Evolutionary conservation across 2,888 invertebrate species (phyloP).

Genomic region (Ceriagrion tenellum): DNA sequence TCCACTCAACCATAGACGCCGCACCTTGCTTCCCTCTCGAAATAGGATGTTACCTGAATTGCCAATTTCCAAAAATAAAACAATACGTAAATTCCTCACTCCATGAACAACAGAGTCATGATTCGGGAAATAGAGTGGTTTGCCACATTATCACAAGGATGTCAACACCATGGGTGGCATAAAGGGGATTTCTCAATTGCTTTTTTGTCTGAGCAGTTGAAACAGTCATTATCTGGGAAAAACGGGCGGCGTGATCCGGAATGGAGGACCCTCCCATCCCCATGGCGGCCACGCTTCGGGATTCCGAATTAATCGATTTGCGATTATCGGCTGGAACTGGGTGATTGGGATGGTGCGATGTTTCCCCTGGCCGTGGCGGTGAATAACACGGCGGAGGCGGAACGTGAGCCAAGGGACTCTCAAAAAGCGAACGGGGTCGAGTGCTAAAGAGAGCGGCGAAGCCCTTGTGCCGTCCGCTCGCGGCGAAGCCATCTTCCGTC

Average conservation of each 20-base stretch:
- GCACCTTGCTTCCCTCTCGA: too few species aligned
- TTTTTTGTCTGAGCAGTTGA: background rate
- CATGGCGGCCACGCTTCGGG: background rate
- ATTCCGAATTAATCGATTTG: constrained; percentile 18
- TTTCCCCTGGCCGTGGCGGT: background rate
- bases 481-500: constrained; percentile 1
- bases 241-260: background rate
- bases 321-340: background rate
- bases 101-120: background rate
- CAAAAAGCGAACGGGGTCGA: background rate
- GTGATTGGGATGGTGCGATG: background rate
- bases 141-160: background rate
- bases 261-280: background rate
- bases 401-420: too few species aligned
- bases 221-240: background rate
- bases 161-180: background rate
- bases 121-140: background rate
- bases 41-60: too few species aligned
- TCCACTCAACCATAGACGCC: too few species aligned
- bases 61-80: background rate
- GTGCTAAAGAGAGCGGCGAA: background rate
- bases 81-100: background rate
- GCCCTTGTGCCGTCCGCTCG: background rate
- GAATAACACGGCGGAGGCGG: background rate
- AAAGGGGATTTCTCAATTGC: background rate